Percentiles rank a stretch among this genome's conserved stretches.
These are phyloP conservation scores for Triplophysa yarkandensis DNA, from an alignment of 2,797 vertebrate genomes.

Conservation along the genomic window DNA sequence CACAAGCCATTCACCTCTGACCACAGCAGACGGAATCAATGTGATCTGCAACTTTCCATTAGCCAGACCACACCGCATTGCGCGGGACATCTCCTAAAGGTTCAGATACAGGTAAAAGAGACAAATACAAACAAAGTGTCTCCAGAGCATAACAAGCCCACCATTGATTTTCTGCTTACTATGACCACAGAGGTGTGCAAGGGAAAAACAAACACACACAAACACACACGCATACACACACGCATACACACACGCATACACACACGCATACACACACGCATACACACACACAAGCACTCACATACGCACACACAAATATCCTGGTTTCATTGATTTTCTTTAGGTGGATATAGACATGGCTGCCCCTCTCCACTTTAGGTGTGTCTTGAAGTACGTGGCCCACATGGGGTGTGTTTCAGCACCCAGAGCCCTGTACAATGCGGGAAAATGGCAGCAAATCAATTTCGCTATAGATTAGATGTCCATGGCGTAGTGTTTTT, in stretches of 20 bases:
- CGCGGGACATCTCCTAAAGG: not conserved
- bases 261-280: no score
- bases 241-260: no score
- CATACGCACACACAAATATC: slow-evolving; percentile 27
- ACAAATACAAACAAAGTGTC: slow-evolving; percentile 38
- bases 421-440: not conserved
- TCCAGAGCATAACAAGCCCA: slow-evolving; percentile 29
- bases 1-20: slow-evolving; percentile 22
- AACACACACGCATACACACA: no score
- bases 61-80: not conserved
- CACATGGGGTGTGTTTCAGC: not conserved
- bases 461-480: slow-evolving; percentile 3
- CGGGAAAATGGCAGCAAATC: slow-evolving; percentile 18
- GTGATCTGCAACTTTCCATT: slow-evolving; percentile 15
- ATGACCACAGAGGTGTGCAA: slow-evolving; percentile 19
- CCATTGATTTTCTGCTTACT: slow-evolving; percentile 45
- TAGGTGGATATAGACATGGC: slow-evolving; percentile 27
- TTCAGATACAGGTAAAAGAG: slow-evolving; percentile 20
- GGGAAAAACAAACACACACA: slow-evolving; percentile 9
- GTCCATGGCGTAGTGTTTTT: not conserved
- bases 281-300: no score
- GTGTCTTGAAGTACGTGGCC: slow-evolving; percentile 16
- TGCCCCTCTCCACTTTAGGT: slow-evolving; percentile 14
- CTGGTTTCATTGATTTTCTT: slow-evolving; percentile 31
- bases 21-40: slow-evolving; percentile 13